phyloP scores from a whole-genome alignment of 2,888 invertebrate genomes.

The Iphiclides podalirius region DNA sequence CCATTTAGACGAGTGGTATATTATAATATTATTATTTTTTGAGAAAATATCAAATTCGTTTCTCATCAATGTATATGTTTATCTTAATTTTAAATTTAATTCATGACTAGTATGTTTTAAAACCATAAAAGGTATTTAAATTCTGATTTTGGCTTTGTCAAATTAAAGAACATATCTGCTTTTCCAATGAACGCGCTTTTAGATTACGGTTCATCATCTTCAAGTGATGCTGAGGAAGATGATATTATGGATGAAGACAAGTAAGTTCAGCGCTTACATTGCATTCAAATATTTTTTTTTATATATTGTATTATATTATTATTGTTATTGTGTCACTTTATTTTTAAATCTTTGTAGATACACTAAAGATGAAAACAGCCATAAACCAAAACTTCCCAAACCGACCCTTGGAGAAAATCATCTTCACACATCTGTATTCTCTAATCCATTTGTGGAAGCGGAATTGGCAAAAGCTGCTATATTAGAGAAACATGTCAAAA shows the following conservation, averaged over 20 bases:
- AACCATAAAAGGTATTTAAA: too few species aligned
- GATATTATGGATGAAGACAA: constrained; percentile 56
- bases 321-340: background rate
- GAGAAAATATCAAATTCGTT: too few species aligned
- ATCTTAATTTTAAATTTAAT: too few species aligned
- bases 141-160: too few species aligned
- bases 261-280: constrained; percentile 40
- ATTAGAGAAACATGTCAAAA: constrained; percentile 94
- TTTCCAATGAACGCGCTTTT: constrained; percentile 82
- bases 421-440: constrained; percentile 88
- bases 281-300: background rate
- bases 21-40: too few species aligned
- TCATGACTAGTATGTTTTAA: too few species aligned
- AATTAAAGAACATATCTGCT: background rate
- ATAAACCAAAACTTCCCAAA: constrained; percentile 79
- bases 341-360: constrained; percentile 34
- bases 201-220: constrained; percentile 80
- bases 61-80: too few species aligned
- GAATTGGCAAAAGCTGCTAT: constrained; percentile 92
- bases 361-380: constrained; percentile 32
- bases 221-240: constrained; percentile 74
- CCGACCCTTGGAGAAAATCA: constrained; percentile 81
- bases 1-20: too few species aligned
- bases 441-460: constrained; percentile 91
- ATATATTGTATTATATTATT: background rate